Conservation (phyloP, 1,140 invertebrate genomes). For the Drosophila quadrilineata region DNA sequence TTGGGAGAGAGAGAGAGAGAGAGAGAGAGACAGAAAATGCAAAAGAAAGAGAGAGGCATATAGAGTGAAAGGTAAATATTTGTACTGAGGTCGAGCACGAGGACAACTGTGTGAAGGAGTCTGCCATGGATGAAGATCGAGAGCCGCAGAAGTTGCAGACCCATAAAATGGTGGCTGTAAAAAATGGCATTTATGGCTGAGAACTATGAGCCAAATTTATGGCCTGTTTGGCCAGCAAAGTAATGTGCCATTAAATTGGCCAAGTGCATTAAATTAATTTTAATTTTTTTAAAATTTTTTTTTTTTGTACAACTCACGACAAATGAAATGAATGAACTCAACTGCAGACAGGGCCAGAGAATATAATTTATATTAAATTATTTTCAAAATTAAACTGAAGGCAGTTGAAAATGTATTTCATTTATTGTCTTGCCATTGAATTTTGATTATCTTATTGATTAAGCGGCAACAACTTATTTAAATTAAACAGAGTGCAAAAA, state of each 20-base stretch:
- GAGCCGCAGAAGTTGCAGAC: conserved; percentile 31
- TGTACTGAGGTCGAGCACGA: conserved; percentile 12
- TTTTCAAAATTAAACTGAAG: not conserved
- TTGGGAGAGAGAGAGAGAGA: conserved; percentile 3
- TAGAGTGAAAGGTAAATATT: not conserved
- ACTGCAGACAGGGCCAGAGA: not conserved
- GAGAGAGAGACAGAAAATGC: not conserved
- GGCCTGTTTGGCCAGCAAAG: conserved; percentile 54
- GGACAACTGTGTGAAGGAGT: not conserved
- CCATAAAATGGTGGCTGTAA: conserved; percentile 74
- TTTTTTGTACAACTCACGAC: conserved; percentile 32
- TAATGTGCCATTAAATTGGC: conserved; percentile 73
- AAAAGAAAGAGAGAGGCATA: not conserved
- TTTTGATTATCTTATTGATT: no score
- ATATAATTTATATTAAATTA: not conserved
- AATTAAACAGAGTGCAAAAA: no score
- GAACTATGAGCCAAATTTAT: conserved; percentile 69
- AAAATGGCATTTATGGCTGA: conserved; percentile 67
- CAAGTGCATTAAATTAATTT: conserved; percentile 76
- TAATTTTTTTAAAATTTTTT: no score
- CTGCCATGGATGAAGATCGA: conserved; percentile 20
- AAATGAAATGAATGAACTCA: conserved; percentile 10
- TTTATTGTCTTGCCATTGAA: no score
- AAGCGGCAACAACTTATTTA: no score
- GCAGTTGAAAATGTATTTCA: no score